Percentiles rank a stretch among this genome's conserved stretches.
Conservation (phyloP, 1,140 invertebrate species). For the Zaprionus africanus region DNA sequence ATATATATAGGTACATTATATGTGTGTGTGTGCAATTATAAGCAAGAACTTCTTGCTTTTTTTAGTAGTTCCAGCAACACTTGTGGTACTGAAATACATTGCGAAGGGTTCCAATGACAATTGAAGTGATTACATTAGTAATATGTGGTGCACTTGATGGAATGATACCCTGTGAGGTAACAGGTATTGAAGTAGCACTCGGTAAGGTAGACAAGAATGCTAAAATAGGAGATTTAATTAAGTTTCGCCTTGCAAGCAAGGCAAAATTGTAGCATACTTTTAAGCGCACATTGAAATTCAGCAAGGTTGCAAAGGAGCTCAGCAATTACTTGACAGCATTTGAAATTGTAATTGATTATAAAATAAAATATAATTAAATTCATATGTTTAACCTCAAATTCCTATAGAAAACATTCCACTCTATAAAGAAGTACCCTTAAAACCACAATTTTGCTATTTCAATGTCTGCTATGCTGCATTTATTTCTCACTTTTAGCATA, state of each 20-base stretch:
- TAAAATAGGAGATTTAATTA: not conserved
- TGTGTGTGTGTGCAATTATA: not conserved
- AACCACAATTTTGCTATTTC: not conserved
- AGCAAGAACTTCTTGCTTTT: slow-evolving; percentile 3
- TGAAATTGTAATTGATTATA: not conserved
- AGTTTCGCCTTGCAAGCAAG: not conserved
- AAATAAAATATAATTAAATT: not conserved
- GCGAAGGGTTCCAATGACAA: not conserved
- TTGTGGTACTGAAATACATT: slow-evolving; percentile 9
- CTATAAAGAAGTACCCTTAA: not conserved
- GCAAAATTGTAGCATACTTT: not conserved
- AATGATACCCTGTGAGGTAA: not conserved
- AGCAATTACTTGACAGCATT: not conserved
- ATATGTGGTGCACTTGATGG: not conserved
- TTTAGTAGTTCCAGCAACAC: slow-evolving; percentile 14
- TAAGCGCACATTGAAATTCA: not conserved
- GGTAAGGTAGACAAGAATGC: not conserved
- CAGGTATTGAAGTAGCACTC: not conserved
- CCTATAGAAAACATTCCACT: not conserved
- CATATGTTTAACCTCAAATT: not conserved
- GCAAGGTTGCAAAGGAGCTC: not conserved
- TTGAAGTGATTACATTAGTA: not conserved
- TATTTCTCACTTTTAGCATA: not conserved
- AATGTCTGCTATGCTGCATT: not conserved
- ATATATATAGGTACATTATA: slow-evolving; percentile 2